Base-by-base conservation (phyloP, 2,113 vertebrate species). In the Mola mola region DNA sequence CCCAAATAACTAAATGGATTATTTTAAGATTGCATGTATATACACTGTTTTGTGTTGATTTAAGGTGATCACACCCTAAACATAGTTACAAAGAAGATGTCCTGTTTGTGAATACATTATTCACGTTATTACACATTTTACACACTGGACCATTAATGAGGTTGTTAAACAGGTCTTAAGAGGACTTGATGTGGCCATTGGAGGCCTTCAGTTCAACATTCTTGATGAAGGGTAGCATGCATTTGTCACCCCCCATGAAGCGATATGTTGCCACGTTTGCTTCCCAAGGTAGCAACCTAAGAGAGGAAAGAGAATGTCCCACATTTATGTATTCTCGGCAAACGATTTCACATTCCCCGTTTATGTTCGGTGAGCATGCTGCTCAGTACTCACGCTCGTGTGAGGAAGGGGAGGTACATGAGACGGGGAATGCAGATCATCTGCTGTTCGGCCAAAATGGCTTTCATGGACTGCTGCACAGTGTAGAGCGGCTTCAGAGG, bases 151-250 rank as follows among this genome's bases (percentile, higher is more conserved):
- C n/a, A n/a, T 25, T 16, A 26, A 51, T 12, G 38, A 43, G 7
- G 5, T 10, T 19, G 2, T 9, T 37, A 22, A 9, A 40, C 6
- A 9, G 11, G n/a, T 26, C 1, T 68, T 69, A 87, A 10, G 46
- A 68, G 4, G 79, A 42, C 16, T 78, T 74, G 2, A 73, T 28
- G 4, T 79, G 52, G 2, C 77, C 59, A 0, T 78, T 84, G 7
- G 72, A 55, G 1, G 19, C 62, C 50, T 82, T 89, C 56, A 72
- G 60, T 70, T 89, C 87, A 10, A 55, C 43, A 1, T 81, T 81
- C 51, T 85, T 87, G 68, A 91, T 87, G 82, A 92, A 92, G 9
- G 91, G 87, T 8, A 91, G 43, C 90, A 91, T 90, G 72, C 89
- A 92, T 70, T 83, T 91, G 70, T 90, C 89, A 0, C 81, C 87